phyloP scores from a whole-genome alignment of 2,888 invertebrate genomes.

The Zele albiditarsus region DNA sequence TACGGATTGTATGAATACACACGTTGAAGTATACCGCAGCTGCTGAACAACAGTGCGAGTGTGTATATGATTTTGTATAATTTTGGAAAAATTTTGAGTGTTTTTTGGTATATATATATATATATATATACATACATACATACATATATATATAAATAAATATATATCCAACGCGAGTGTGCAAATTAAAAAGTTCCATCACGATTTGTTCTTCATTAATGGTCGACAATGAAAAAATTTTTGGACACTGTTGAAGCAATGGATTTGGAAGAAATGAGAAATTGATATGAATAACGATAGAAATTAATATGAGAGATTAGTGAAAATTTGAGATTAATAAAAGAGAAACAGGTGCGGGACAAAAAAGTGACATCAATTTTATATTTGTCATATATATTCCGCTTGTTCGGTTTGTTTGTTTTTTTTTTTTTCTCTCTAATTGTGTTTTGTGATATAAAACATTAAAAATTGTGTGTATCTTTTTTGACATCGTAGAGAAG shows the following conservation, averaged over 20 bases:
- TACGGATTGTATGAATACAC: no score
- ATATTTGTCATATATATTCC: neutral
- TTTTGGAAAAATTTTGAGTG: no score
- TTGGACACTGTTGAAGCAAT: neutral
- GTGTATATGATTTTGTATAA: neutral
- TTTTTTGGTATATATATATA: neutral
- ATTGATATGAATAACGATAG: neutral
- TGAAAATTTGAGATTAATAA: neutral
- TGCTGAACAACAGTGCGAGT: constrained; percentile 9
- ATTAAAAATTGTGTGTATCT: neutral
- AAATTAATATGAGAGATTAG: neutral
- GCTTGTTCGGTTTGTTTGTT: neutral
- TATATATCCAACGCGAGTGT: neutral
- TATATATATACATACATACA: neutral
- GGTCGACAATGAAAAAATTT: neutral
- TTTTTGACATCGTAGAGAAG: no score
- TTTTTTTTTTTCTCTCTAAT: neutral
- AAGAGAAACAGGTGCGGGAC: constrained; percentile 1
- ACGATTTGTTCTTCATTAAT: no score
- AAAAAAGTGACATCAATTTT: neutral
- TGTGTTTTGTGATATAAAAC: neutral
- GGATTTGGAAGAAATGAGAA: neutral
- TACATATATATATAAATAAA: neutral
- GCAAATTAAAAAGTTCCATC: neutral
- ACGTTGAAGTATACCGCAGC: constrained; percentile 3